Conservation (phyloP, 2,797 vertebrate species). For the Brotula barbata region DNA sequence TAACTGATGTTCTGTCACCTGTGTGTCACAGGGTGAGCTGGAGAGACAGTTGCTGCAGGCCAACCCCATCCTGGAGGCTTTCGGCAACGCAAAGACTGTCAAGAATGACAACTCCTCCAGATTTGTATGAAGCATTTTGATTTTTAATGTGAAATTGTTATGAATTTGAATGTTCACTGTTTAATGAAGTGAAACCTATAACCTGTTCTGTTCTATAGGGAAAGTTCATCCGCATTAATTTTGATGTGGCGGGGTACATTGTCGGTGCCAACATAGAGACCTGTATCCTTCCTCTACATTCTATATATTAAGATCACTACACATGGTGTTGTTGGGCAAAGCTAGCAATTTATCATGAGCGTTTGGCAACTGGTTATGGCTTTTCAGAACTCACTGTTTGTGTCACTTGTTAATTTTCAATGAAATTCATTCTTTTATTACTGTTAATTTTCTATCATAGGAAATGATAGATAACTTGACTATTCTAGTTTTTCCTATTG, state of each 20-base stretch:
- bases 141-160: not conserved
- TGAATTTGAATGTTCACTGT: not conserved
- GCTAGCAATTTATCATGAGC: not conserved
- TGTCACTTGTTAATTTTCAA: not conserved
- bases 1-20: conserved; percentile 43
- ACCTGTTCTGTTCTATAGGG: conserved; percentile 74
- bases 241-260: conserved; percentile 91
- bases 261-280: conserved; percentile 95
- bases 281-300: conserved; percentile 97
- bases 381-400: conserved; percentile 1
- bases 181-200: conserved; percentile 20
- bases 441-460: too few species aligned
- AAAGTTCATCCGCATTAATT: conserved; percentile 95
- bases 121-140: conserved; percentile 79
- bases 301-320: not conserved
- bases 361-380: not conserved
- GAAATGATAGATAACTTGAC: not conserved
- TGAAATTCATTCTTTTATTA: too few species aligned
- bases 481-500: not conserved
- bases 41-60: conserved; percentile 90
- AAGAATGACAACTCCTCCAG: conserved; percentile 93
- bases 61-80: conserved; percentile 90
- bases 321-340: not conserved
- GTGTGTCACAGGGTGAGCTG: conserved; percentile 83
- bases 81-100: conserved; percentile 90